A percentile compares a stretch with the other conserved stretches of the same genome.
Conservation (phyloP, 2,113 vertebrate species). For the Mugil cephalus region DNA sequence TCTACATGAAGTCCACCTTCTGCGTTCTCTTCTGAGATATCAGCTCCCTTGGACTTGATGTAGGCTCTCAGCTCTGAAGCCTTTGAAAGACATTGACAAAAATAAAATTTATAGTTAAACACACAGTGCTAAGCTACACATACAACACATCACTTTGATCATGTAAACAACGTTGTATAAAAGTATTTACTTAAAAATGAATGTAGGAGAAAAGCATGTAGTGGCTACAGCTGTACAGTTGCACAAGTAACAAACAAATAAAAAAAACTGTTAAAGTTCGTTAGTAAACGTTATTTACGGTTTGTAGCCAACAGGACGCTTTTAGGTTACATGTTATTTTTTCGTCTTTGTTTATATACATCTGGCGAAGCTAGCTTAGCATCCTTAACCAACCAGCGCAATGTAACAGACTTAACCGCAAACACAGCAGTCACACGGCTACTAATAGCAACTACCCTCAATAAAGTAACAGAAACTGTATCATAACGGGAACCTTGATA, state of each 20-base stretch:
- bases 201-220: too few relatives aligned
- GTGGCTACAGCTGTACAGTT: too few relatives aligned
- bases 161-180: too few relatives aligned
- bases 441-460: fast-evolving
- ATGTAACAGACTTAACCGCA: too few relatives aligned
- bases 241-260: too few relatives aligned
- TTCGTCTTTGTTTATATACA: slow-evolving; percentile 24
- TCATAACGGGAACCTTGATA: too few relatives aligned
- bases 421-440: too few relatives aligned
- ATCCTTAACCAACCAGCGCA: not conserved
- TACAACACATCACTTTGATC: too few relatives aligned
- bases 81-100: slow-evolving; percentile 73
- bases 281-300: not conserved
- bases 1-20: slow-evolving; percentile 95
- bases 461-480: not conserved
- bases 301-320: not conserved
- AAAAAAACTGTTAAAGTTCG: too few relatives aligned
- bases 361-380: slow-evolving; percentile 15
- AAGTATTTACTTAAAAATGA: too few relatives aligned
- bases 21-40: slow-evolving; percentile 96
- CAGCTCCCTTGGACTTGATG: slow-evolving; percentile 95
- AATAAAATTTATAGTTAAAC: slow-evolving; percentile 11
- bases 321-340: not conserved
- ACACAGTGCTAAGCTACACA: not conserved
- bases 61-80: slow-evolving; percentile 95